Evolutionary conservation across 1,140 invertebrate species (phyloP), one percentile per base, ranked within the genome.

Genomic region (Aphelenchoides fujianensis): DNA sequence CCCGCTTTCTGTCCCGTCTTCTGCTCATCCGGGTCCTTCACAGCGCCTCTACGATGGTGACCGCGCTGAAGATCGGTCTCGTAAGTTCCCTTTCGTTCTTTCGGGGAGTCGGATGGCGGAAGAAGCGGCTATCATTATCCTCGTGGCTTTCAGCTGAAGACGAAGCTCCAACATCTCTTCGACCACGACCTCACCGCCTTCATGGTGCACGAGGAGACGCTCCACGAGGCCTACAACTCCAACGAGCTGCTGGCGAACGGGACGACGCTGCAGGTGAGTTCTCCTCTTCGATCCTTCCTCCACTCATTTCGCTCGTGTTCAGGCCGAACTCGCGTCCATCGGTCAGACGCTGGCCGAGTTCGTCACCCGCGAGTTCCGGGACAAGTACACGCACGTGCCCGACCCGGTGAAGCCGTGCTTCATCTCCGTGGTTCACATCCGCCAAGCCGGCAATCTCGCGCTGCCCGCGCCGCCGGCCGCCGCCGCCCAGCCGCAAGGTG

Each of bases 131-230:
- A n/a, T n/a, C n/a, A n/a, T n/a, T n/a, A n/a, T n/a, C 36, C 1
- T 16, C 2, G 31, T 35, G 1, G 36, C 28, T 66, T 66, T 66
- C 31, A 66, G 63, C 16, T 66, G 63, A 66, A 66, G 31, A n/a
- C 63, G 1, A 48, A 32, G n/a, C 2, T 66, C 27, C 28, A 12
- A n/a, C 1, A 36, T 16, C n/a, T 66, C 32, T 30, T 66, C 30
- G 27, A 61, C 16, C n/a, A n/a, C 1, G 31, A 61, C 2, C n/a
- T 31, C 28, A 34, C 31, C n/a, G 34, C 31, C 37, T 34, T 30
- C 59, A 19, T 66, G 27, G 2, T 66, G 12, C 23, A n/a, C 32
- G 63, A 66, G 34, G 63, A 66, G 16, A 16, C 37, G 12, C 37
- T 66, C 63, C 32, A 30, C 34, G 12, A 31, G 12, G 63, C n/a